Evolutionary conservation across 2,797 vertebrate species (phyloP).

Genomic region (Mallotus villosus): DNA sequence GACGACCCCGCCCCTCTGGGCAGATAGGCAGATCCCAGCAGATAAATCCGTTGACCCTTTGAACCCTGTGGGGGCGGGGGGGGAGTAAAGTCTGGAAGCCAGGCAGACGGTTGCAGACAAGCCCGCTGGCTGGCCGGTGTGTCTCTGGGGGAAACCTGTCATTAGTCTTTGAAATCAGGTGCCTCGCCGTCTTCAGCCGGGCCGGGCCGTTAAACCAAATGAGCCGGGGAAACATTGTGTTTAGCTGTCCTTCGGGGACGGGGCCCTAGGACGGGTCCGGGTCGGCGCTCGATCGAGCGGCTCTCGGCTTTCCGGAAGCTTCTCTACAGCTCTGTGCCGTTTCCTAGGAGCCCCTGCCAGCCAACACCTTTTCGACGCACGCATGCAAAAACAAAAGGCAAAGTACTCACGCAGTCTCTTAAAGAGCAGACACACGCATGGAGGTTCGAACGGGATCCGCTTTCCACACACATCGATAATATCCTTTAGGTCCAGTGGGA

Average conservation of each 20-base stretch:
- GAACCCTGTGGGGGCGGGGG: no score
- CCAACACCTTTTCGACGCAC: no score
- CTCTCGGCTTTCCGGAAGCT: not conserved
- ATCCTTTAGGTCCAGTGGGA: no score
- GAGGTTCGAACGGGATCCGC: no score
- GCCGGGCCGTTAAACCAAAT: conserved; percentile 2
- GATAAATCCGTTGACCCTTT: not conserved
- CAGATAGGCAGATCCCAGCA: not conserved
- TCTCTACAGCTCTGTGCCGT: not conserved
- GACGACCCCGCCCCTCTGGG: no score
- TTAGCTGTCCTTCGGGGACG: not conserved
- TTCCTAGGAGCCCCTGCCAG: no score
- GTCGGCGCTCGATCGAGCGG: no score
- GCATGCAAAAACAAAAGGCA: not conserved
- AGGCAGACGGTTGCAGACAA: not conserved
- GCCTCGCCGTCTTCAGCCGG: not conserved
- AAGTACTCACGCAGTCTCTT: no score
- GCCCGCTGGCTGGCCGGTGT: no score
- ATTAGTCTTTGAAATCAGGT: not conserved
- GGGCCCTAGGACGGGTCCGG: not conserved
- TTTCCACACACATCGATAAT: no score
- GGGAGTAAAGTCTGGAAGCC: not conserved
- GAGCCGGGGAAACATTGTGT: conserved; percentile 11
- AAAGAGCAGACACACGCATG: no score
- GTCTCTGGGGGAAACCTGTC: no score